Percentiles rank a stretch among this genome's conserved stretches.
These are phyloP conservation scores for Phymanthus crucifer DNA, from an alignment of 92 coral and sea anemone species.

Conservation along the genomic window DNA sequence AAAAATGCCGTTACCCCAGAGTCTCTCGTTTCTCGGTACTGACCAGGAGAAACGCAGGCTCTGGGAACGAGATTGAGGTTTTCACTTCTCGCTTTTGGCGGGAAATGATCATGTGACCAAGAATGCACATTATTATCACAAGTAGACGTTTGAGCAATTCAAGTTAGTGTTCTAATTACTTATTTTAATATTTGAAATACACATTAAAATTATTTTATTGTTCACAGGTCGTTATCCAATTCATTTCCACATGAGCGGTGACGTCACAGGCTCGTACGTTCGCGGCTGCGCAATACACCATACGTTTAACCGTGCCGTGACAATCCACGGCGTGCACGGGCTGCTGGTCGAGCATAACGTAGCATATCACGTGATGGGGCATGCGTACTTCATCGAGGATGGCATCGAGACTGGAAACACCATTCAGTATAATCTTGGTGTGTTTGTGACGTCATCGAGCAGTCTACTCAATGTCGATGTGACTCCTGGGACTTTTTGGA, in stretches of 20 bases:
- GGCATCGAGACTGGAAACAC: constrained; percentile 93
- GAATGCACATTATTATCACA: too few species aligned
- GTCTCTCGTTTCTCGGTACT: too few species aligned
- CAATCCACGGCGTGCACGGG: constrained; percentile 86
- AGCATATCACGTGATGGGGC: constrained; percentile 84
- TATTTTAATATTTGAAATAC: background rate
- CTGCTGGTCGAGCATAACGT: constrained; percentile 87
- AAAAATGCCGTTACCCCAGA: too few species aligned
- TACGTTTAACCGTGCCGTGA: constrained; percentile 90
- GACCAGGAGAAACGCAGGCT: too few species aligned
- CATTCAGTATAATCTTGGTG: constrained; percentile 88
- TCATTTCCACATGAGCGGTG: constrained; percentile 91
- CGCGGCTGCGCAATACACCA: constrained; percentile 95
- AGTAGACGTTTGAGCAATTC: too few species aligned
- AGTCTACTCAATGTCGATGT: constrained; percentile 77
- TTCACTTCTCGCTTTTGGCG: too few species aligned
- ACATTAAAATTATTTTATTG: background rate
- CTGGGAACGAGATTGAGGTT: too few species aligned
- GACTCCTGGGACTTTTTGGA: constrained; percentile 93
- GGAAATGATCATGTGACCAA: too few species aligned
- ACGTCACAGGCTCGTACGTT: constrained; percentile 88
- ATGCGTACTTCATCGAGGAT: constrained; percentile 93
- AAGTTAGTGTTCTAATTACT: too few species aligned
- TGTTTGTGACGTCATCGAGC: constrained; percentile 78
- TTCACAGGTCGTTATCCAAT: constrained; percentile 86